These are phyloP conservation scores for Sycophila sp. DNA, from an alignment of 1,140 invertebrate genomes.

Conservation along the genomic window DNA sequence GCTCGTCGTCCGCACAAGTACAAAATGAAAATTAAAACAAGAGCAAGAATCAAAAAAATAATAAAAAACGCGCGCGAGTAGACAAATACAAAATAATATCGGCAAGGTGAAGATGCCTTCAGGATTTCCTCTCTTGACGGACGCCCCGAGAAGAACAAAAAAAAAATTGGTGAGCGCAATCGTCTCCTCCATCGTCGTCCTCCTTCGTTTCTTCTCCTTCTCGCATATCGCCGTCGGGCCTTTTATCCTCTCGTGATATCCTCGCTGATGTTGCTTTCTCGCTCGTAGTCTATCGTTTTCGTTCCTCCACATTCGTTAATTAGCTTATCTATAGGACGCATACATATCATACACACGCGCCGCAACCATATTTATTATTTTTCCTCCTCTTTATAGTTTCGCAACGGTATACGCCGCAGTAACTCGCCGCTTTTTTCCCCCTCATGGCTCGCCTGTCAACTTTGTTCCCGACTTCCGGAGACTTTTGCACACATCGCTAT, in stretches of 20 bases:
- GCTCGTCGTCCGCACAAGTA: not conserved
- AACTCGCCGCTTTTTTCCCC: not conserved
- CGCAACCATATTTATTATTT: constrained; percentile 17
- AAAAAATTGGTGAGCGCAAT: constrained; percentile 7
- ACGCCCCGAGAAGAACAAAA: not conserved
- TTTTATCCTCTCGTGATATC: constrained; percentile 15
- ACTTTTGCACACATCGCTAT: not conserved
- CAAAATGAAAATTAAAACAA: too few relatives aligned
- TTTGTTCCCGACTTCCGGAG: not conserved
- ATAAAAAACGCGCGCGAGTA: constrained; percentile 12
- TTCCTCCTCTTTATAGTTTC: constrained; percentile 17
- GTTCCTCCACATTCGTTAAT: constrained; percentile 41
- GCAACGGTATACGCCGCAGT: constrained; percentile 21
- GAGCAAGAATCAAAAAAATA: too few relatives aligned
- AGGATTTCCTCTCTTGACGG: not conserved
- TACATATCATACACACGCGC: constrained; percentile 35
- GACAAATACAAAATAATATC: constrained; percentile 5
- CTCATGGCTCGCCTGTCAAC: constrained; percentile 9
- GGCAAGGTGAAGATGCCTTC: not conserved
- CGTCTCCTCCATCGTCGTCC: not conserved
- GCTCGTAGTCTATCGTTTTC: not conserved
- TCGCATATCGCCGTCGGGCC: constrained; percentile 1
- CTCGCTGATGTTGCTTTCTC: constrained; percentile 38
- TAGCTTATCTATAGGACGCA: constrained; percentile 50
- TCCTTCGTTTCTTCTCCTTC: constrained; percentile 15